Evolutionary conservation across 1,140 invertebrate genomes (phyloP), one percentile per base, ranked within the genome.

Genomic region (Macrocentrus cingulum): DNA sequence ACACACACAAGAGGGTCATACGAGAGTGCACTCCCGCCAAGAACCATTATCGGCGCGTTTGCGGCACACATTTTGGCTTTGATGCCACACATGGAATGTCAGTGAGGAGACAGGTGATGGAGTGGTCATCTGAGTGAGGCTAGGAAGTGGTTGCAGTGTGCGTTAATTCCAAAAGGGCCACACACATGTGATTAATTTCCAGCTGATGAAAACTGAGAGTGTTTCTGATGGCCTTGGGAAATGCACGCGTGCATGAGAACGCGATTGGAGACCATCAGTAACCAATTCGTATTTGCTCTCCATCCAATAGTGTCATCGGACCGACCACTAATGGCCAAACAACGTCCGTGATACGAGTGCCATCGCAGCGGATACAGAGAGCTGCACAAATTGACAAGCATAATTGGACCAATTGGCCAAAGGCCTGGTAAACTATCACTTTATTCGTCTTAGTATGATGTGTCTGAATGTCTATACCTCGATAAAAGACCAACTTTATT

Each of bases 321-420:
- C 7, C 22, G 32, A 16, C 23, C 44, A 37, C 58, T 60, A 60
- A 60, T 60, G 58, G 58, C 44, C 58, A 60, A 60, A 60, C 58
- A 60, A 49, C 45, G 20, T 42, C 49, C 34, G 37, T 32, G 44
- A 60, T 49, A 60, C 58, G 50, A 60, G 42, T 60, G 34, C 42
- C 54, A 48, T 60, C 44, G 54, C 42, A 32, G 45, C 39, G 15
- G 45, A 39, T 11, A 39, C 15, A 39, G 36, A 3, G 36, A n/a
- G 36, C 8, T 18, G 16, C 34, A 34, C 8, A 22, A 23, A 34
- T 19, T 39, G 13, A 36, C 22, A 37, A 7, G 16, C 29, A 25
- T 36, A 16, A n/a, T 20, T 34, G 34, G 50, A 13, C 11, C 34
- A 39, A n/a, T 39, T 8, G 36, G 36, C 36, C 36, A 39, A 39